A percentile compares a stretch with the other conserved stretches of the same genome.
These are phyloP conservation scores for Alviniconcha marisindica DNA, from an alignment of 1,140 invertebrate genomes.

Conservation along the genomic window DNA sequence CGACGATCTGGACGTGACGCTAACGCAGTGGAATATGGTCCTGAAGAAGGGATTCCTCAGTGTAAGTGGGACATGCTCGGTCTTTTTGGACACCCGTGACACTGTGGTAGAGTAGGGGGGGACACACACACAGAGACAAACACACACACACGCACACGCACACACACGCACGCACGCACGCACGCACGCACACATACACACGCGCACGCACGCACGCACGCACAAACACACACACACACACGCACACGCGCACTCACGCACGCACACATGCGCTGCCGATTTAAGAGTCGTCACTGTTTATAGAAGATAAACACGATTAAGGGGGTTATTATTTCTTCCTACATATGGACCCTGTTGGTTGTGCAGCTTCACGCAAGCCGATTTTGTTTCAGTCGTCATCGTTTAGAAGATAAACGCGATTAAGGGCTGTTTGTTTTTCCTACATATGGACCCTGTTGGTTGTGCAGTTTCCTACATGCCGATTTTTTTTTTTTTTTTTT, in stretches of 20 bases:
- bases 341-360: too few species aligned
- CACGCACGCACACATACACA: not conserved
- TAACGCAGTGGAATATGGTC: conserved; percentile 45
- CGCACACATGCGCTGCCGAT: not conserved
- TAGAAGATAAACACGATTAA: too few species aligned
- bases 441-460: too few species aligned
- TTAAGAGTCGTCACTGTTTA: too few species aligned
- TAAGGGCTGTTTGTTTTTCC: too few species aligned
- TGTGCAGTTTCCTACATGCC: too few species aligned
- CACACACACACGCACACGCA: not conserved
- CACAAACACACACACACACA: conserved; percentile 24
- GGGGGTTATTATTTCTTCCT: too few species aligned
- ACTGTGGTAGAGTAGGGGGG: not conserved
- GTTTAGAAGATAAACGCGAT: too few species aligned
- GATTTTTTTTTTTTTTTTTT: too few species aligned
- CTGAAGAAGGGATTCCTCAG: conserved; percentile 54
- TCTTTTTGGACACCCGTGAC: not conserved
- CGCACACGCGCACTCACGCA: not conserved
- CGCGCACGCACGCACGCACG: conserved; percentile 17
- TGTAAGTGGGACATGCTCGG: conserved; percentile 54
- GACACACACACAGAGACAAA: not conserved
- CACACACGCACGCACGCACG: not conserved
- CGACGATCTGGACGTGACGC: conserved; percentile 46
- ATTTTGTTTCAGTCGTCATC: too few species aligned
- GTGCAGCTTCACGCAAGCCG: too few species aligned